phyloP scores from a whole-genome alignment of 2,888 invertebrate genomes.

The Eupelmus urozonus region DNA sequence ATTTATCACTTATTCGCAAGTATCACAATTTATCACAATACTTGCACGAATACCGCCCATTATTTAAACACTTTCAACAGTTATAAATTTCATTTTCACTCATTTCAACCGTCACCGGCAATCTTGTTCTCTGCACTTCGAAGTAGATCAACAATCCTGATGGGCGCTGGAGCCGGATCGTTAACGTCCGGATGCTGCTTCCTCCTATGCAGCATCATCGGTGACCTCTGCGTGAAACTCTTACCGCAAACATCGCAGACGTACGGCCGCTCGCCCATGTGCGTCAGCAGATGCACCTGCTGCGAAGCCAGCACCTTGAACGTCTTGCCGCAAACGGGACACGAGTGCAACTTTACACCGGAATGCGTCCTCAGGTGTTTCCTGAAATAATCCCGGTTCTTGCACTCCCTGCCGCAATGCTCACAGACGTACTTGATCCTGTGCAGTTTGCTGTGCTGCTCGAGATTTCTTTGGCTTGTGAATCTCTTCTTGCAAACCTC shows the following conservation, averaged over 20 bases:
- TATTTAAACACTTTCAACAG: too few species aligned
- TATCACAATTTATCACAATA: too few species aligned
- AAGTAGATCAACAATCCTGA: conserved; percentile 67
- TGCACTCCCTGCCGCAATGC: conserved; percentile 68
- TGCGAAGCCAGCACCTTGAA: conserved; percentile 74
- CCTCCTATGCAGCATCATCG: conserved; percentile 72
- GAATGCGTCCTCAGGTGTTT: conserved; percentile 73
- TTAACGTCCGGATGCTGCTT: conserved; percentile 69
- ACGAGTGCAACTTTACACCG: conserved; percentile 71
- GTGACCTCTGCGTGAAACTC: conserved; percentile 74
- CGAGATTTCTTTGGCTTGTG: conserved; percentile 74
- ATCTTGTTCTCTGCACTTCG: too few species aligned
- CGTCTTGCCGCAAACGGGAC: conserved; percentile 74
- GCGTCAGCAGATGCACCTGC: conserved; percentile 74
- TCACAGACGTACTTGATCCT: conserved; percentile 65
- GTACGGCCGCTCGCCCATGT: conserved; percentile 74
- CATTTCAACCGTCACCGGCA: too few species aligned
- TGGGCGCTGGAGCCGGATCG: conserved; percentile 72
- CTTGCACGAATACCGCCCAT: too few species aligned
- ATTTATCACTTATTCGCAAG: too few species aligned
- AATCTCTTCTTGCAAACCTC: conserved; percentile 74
- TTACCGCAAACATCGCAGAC: conserved; percentile 72
- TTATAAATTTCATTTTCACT: too few species aligned
- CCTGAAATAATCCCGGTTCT: conserved; percentile 47
- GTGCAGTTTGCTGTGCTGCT: conserved; percentile 72